Base-by-base conservation (phyloP, 2,888 invertebrate species). In the Euphydryas editha region DNA sequence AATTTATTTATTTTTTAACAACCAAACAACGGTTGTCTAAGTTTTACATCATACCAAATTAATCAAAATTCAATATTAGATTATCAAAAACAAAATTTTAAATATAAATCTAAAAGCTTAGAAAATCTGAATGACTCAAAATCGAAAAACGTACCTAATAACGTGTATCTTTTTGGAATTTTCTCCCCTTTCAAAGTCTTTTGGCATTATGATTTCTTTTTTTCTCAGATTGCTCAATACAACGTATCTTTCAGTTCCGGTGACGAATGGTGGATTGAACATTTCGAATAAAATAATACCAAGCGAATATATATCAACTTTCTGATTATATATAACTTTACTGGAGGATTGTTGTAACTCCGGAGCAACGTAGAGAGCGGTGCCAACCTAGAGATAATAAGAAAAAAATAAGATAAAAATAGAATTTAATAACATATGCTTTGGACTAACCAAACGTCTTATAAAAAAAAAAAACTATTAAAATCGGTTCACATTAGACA, bases 271-370 rank as follows among this genome's bases (percentile, higher is more conserved):
- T 17, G 95, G 95, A 81, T 97, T 97, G 77, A 97, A 97, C 99
- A 99, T 99, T 92, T 98, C 98, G 79, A 98, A 99, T 73, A 99
- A 94, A 72, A 99, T 99, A 46, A 99, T 96, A 4, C 99, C 99
- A 57, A 97, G 84, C 1, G 96, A 96, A 83, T 97, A 97, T 73
- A 97, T 95, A 81, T 97, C 97, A 10, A 97, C 97, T 89, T 97
- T 97, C 92, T 98, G 97, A 86, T 96, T 98, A 84, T 97, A 96
- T 24, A 95, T 95, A 4, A 96, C 95, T 84, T 96, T 96, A 0
- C 94, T 93, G 0, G 94, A 94, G 30, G 94, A 93, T 20, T 94
- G 94, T 0, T 94, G 94, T 1, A 99, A 91, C 84, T 99, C 99
- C 0, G 99, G 99, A 0, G 99, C 99, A 56, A 98, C 97, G 87